Evolutionary conservation across 2,888 invertebrate species (phyloP).

Genomic region (Eumerus sabulonum): DNA sequence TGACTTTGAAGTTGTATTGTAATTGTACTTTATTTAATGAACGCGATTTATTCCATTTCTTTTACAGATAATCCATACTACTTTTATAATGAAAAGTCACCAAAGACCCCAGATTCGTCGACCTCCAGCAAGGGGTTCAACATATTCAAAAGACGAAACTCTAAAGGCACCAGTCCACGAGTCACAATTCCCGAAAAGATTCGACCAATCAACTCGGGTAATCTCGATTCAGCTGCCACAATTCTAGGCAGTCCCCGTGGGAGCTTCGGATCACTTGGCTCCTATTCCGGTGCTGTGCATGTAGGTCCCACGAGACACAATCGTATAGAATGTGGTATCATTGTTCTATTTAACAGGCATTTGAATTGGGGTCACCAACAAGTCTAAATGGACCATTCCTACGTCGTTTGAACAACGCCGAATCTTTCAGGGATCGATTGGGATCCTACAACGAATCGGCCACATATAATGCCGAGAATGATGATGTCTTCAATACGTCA

Average conservation of each 20-base stretch:
- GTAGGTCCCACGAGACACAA: slow-evolving; percentile 72
- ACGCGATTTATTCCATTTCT: slow-evolving; percentile 32
- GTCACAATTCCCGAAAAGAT: slow-evolving; percentile 74
- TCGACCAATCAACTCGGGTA: slow-evolving; percentile 77
- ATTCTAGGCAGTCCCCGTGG: slow-evolving; percentile 77
- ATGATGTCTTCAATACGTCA: slow-evolving; percentile 77
- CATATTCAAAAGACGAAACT: slow-evolving; percentile 77
- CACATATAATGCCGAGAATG: slow-evolving; percentile 73
- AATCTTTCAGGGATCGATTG: slow-evolving; percentile 77
- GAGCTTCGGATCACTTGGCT: slow-evolving; percentile 76
- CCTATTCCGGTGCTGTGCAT: slow-evolving; percentile 72
- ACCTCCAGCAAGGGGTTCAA: slow-evolving; percentile 76
- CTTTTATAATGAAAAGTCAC: slow-evolving; percentile 78
- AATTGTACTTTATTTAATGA: too few relatives aligned
- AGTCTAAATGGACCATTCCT: slow-evolving; percentile 43
- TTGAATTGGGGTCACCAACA: slow-evolving; percentile 61
- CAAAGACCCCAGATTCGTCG: slow-evolving; percentile 77
- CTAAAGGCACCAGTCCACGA: slow-evolving; percentile 76
- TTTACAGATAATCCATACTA: slow-evolving; percentile 78
- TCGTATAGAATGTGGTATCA: slow-evolving; percentile 70
- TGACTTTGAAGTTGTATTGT: too few relatives aligned
- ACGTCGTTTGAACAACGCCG: slow-evolving; percentile 69
- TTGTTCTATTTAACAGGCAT: slow-evolving; percentile 23
- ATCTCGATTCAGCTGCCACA: slow-evolving; percentile 76
- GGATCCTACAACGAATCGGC: slow-evolving; percentile 78